Percentiles rank a stretch among this genome's conserved stretches.
These are phyloP conservation scores for Cladorhizidae sp. DNA, from an alignment of 37 sponge, comb jelly and placozoan species.

Conservation along the genomic window DNA sequence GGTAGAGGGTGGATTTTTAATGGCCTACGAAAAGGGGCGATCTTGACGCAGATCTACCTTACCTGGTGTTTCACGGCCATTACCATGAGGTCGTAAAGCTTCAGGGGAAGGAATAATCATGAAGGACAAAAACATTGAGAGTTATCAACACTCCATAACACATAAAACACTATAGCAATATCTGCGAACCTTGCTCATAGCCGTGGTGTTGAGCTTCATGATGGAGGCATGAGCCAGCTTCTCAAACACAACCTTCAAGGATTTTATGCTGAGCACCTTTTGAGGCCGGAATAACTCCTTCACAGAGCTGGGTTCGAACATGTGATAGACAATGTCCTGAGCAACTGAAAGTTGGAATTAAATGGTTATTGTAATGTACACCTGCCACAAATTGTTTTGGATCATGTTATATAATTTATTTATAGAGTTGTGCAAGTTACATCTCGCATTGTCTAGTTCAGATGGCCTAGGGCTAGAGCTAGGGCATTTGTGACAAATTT, in stretches of 20 bases:
- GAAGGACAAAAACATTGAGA: background rate
- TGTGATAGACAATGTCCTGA: constrained; percentile 80
- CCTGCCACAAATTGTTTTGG: no score
- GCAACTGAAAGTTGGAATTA: constrained; percentile 49
- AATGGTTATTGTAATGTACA: no score
- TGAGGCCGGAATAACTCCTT: constrained; percentile 87
- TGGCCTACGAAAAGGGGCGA: no score
- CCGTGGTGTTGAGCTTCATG: constrained; percentile 86
- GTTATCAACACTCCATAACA: no score
- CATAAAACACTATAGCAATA: background rate
- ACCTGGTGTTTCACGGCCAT: constrained; percentile 97
- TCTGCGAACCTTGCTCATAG: constrained; percentile 81
- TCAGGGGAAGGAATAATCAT: background rate
- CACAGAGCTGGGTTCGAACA: constrained; percentile 70
- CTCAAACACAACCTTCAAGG: constrained; percentile 75
- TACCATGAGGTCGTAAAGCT: constrained; percentile 93
- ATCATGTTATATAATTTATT: no score
- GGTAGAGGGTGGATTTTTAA: no score
- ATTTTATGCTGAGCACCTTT: constrained; percentile 45
- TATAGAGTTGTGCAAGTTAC: no score
- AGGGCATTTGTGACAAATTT: no score
- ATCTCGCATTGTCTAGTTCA: no score
- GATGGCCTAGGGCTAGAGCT: no score
- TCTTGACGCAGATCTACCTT: background rate
- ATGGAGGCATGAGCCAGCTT: constrained; percentile 92